Evolutionary conservation across 2,888 invertebrate species (phyloP).

Genomic region (Pristionchus arcanus): DNA sequence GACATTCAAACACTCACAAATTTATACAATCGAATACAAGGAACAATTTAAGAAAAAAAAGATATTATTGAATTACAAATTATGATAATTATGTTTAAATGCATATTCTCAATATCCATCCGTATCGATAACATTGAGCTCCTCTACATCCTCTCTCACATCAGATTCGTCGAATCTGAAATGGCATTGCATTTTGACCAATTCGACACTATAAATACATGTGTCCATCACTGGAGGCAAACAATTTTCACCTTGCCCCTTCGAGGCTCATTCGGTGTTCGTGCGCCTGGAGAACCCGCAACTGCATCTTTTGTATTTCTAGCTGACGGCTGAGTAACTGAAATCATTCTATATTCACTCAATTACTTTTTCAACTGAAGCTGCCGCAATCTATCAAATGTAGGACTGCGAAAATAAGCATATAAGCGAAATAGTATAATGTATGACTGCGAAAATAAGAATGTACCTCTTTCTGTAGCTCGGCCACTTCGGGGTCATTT

Average conservation of each 20-base stretch:
- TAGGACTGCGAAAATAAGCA: too few relatives aligned
- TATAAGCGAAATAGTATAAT: too few relatives aligned
- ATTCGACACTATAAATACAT: too few relatives aligned
- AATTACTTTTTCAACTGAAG: not conserved
- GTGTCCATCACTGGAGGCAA: not conserved
- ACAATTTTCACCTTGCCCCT: not conserved
- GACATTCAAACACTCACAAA: not conserved
- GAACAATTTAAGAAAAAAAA: not conserved
- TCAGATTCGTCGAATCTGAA: slow-evolving; percentile 51
- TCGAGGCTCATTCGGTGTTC: not conserved
- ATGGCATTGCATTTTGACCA: not conserved
- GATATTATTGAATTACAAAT: not conserved
- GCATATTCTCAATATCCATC: slow-evolving; percentile 5
- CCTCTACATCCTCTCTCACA: slow-evolving; percentile 14
- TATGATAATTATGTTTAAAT: not conserved
- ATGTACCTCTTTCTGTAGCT: slow-evolving; percentile 67
- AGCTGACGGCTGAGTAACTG: slow-evolving; percentile 65
- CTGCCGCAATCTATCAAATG: not conserved
- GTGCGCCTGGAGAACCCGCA: slow-evolving; percentile 63
- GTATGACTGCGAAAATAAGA: too few relatives aligned
- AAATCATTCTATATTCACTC: not conserved
- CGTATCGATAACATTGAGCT: slow-evolving; percentile 39
- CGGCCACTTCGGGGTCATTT: slow-evolving; percentile 63
- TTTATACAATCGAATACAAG: not conserved
- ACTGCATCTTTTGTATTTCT: slow-evolving; percentile 65